These are phyloP conservation scores for Calephelis perditalis DNA, from an alignment of 2,888 invertebrate genomes.

Conservation along the genomic window DNA sequence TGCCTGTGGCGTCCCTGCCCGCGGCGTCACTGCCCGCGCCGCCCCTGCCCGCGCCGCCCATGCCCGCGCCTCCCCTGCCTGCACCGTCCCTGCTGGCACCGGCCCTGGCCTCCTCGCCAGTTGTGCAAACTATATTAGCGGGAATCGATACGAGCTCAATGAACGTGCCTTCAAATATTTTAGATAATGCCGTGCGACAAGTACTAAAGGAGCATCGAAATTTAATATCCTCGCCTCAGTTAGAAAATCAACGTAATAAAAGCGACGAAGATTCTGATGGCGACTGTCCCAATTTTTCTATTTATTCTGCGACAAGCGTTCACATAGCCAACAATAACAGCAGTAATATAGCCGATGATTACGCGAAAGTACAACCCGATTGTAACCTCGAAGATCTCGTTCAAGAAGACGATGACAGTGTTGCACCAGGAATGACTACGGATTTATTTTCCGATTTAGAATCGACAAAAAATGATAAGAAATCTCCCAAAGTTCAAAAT, in stretches of 20 bases:
- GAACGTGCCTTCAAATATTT: slow-evolving; percentile 43
- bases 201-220: slow-evolving; percentile 57
- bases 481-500: slow-evolving; percentile 18
- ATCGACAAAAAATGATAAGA: slow-evolving; percentile 14
- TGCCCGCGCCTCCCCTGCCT: slow-evolving; percentile 23
- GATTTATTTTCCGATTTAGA: slow-evolving; percentile 16
- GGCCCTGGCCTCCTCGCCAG: slow-evolving; percentile 21
- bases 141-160: slow-evolving; percentile 39
- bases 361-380: slow-evolving; percentile 26
- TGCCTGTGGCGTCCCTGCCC: slow-evolving; percentile 19
- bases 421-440: not conserved
- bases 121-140: slow-evolving; percentile 40
- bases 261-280: slow-evolving; percentile 78
- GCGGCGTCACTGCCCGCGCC: slow-evolving; percentile 22
- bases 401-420: slow-evolving; percentile 43
- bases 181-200: slow-evolving; percentile 57
- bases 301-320: slow-evolving; percentile 89
- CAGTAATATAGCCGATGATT: slow-evolving; percentile 28
- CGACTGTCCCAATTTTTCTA: slow-evolving; percentile 91
- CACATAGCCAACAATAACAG: slow-evolving; percentile 79
- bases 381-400: slow-evolving; percentile 43
- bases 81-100: slow-evolving; percentile 19
- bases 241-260: slow-evolving; percentile 37
- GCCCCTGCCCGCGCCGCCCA: slow-evolving; percentile 18
- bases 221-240: slow-evolving; percentile 37